Evolutionary conservation across 2,113 vertebrate species (phyloP).

Genomic region (Psittacula cyanocephala): DNA sequence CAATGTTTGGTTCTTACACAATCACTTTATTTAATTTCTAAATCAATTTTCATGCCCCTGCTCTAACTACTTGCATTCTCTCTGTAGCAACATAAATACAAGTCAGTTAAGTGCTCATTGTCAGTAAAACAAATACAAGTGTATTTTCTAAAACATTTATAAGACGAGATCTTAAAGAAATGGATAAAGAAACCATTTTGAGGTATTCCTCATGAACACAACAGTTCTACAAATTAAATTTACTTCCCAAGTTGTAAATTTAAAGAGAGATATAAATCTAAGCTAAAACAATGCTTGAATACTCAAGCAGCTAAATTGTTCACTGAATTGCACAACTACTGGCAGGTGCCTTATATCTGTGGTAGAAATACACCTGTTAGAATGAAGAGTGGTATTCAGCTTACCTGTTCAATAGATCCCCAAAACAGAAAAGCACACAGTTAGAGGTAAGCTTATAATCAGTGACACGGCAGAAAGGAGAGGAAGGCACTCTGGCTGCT

Average conservation of each 20-base stretch:
- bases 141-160: background rate
- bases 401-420: background rate
- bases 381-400: background rate
- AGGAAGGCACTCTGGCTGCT: background rate
- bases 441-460: rapidly evolving
- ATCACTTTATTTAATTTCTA: background rate
- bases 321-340: background rate
- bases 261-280: background rate
- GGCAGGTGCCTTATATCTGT: background rate
- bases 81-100: background rate
- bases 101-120: background rate
- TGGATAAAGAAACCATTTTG: background rate
- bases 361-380: background rate
- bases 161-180: background rate
- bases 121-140: background rate
- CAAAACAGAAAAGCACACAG: background rate
- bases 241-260: background rate
- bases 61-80: background rate
- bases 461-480: background rate
- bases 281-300: background rate
- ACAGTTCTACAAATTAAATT: background rate
- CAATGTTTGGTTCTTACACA: background rate
- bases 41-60: background rate
- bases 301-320: background rate
- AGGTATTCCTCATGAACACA: background rate